Evolutionary conservation across 30 jellyfish, hydroid and myxozoan species (phyloP), one percentile per base, ranked within the genome.

Genomic region (Hydractinia symbiolongicarpus): DNA sequence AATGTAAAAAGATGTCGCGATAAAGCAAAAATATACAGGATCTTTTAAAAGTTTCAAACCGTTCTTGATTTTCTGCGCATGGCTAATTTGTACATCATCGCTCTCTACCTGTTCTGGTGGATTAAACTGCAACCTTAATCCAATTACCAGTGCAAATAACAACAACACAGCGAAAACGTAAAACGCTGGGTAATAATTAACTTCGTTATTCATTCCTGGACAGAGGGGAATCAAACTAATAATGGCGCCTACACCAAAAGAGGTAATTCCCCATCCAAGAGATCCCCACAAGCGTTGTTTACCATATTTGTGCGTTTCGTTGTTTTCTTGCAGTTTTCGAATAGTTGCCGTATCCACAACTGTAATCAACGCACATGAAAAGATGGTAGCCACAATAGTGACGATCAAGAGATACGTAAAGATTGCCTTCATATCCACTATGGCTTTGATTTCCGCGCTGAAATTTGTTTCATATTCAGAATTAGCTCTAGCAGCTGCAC

Each of bases 281-380:
- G 97, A 58, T 57, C 97, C 97, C 97, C 97, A 90, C n/a, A 90
- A 85, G 52, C 97, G 66, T 61, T 90, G 97, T 88, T 81, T 81
- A 5, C 97, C 97, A 56, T 90, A 90, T 67, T 81, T 84, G 72
- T 90, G 82, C 5, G 95, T 78, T 77, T 90, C 97, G 6, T 81
- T 88, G 50, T 82, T 85, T 10, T 83, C 88, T 58, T 82, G 76
- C 50, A 90, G 55, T 90, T 84, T 90, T 40, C 94, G 94, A 13
- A 90, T 90, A 30, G 97, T 90, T 5, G 83, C 95, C 6, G 97
- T 90, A 70, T 90, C 97, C 5, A 90, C 97, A 10, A 90, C 72
- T 4, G 97, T 90, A 64, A 90, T 70, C 5, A 92, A 89, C 21
- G 97, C 95, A 73, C 97, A 90, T 14, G 97, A 90, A 56, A 90